Evolutionary conservation across 2,113 vertebrate genomes (phyloP).

Genomic region (Trochalopteron elliotii): DNA sequence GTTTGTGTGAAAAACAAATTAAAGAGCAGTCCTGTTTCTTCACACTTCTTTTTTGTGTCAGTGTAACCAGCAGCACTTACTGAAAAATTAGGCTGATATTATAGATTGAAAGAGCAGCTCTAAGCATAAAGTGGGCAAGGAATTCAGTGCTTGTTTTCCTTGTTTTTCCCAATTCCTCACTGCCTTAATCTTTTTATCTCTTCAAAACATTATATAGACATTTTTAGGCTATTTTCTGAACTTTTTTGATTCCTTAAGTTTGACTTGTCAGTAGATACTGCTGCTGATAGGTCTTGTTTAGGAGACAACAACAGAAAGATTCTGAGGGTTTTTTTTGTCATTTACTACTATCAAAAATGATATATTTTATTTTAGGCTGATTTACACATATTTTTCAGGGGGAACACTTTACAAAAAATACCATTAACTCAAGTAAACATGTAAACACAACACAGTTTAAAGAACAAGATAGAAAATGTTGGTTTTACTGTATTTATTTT

Average conservation of each 20-base stretch:
- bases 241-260: background rate
- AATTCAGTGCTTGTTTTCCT: background rate
- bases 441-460: background rate
- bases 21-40: background rate
- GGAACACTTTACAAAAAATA: background rate
- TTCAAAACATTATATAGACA: background rate
- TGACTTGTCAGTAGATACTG: conserved; percentile 5
- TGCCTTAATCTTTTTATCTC: background rate
- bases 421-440: background rate
- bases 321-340: conserved; percentile 15
- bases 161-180: background rate
- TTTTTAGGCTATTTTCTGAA: background rate
- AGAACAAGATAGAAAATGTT: background rate
- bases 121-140: background rate
- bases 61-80: background rate
- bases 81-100: background rate
- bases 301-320: conserved; percentile 37
- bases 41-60: background rate
- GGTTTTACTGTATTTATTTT: background rate
- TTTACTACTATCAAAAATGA: conserved; percentile 43
- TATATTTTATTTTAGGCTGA: background rate
- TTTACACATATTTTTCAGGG: conserved; percentile 38
- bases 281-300: conserved; percentile 38
- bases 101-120: background rate
- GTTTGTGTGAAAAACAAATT: conserved; percentile 2